phyloP scores from a whole-genome alignment of 2,888 invertebrate genomes.

The Ectropis crepuscularia region DNA sequence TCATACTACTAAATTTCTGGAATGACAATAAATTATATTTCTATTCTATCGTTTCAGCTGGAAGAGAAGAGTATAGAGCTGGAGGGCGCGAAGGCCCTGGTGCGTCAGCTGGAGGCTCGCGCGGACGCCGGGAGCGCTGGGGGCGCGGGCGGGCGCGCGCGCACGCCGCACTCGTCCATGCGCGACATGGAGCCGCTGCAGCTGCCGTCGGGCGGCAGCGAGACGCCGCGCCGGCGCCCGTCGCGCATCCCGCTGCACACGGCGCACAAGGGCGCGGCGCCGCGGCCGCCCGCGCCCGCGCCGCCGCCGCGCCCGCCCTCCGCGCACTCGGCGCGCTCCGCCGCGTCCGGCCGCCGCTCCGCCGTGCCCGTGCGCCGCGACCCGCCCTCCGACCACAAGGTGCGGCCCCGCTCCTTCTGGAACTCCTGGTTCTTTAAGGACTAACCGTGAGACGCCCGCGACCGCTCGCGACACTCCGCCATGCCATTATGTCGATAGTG shows the following conservation, averaged over 20 bases:
- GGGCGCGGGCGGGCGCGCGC: conserved; percentile 86
- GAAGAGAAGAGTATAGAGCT: conserved; percentile 93
- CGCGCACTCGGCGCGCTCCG: conserved; percentile 53
- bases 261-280: conserved; percentile 82
- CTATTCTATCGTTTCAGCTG: conserved; percentile 79
- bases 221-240: conserved; percentile 74
- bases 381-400: conserved; percentile 85
- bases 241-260: conserved; percentile 89
- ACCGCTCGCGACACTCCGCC: conserved; percentile 45
- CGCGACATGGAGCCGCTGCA: conserved; percentile 76
- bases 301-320: conserved; percentile 50
- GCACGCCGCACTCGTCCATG: conserved; percentile 66
- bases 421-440: conserved; percentile 85
- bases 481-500: conserved; percentile 84
- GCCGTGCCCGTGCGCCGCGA: conserved; percentile 66
- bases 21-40: too few species aligned
- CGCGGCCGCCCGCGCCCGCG: conserved; percentile 71
- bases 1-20: too few species aligned
- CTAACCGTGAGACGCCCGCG: conserved; percentile 24
- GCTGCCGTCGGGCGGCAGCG: conserved; percentile 74
- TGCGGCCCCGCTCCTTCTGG: conserved; percentile 90
- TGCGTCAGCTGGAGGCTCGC: conserved; percentile 90
- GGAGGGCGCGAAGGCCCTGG: conserved; percentile 91
- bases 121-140: conserved; percentile 87
- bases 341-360: conserved; percentile 59